phyloP scores from a whole-genome alignment of 2,888 invertebrate species.

The Patella pellucida region DNA sequence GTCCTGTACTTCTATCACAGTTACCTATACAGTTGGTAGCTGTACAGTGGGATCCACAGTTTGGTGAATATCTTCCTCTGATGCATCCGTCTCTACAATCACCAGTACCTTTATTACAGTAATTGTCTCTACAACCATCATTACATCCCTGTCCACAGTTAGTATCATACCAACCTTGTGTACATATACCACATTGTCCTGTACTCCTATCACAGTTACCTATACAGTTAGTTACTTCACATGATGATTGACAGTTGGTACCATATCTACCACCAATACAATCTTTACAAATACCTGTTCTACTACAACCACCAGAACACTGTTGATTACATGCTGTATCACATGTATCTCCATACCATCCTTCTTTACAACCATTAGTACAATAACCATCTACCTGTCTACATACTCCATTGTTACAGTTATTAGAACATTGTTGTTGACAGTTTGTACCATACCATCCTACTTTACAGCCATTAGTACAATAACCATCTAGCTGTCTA shows the following conservation, averaged over 20 bases:
- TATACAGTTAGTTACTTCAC: no score
- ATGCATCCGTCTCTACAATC: no score
- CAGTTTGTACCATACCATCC: not conserved
- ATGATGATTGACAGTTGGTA: not conserved
- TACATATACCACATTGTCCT: no score
- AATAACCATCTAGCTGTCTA: not conserved
- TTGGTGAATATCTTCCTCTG: no score
- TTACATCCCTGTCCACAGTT: not conserved
- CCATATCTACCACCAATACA: not conserved
- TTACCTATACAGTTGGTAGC: not conserved
- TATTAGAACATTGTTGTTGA: not conserved
- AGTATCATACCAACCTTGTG: no score
- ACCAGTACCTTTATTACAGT: no score
- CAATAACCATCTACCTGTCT: not conserved
- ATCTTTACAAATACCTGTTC: not conserved
- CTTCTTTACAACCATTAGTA: not conserved
- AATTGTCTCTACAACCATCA: not conserved
- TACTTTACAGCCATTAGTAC: not conserved
- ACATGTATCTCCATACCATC: not conserved
- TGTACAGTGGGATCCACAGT: no score
- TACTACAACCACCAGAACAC: not conserved
- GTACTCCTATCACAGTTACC: no score
- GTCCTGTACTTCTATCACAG: not conserved
- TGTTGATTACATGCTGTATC: not conserved
- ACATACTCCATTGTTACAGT: not conserved